These are phyloP conservation scores for Rhingia rostrata DNA, from an alignment of 2,888 invertebrate genomes.

Conservation along the genomic window DNA sequence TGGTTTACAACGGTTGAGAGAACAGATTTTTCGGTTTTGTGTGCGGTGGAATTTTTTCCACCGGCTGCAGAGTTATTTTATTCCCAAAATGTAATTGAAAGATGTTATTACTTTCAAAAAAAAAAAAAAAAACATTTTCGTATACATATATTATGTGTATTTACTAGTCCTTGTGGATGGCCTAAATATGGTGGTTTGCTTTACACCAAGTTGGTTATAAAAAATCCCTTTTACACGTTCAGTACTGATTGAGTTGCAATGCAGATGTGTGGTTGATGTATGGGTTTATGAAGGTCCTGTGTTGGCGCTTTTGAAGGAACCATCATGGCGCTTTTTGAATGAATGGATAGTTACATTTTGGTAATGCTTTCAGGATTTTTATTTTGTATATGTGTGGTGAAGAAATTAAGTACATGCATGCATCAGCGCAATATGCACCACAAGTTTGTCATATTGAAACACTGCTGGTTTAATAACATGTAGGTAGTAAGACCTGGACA, in stretches of 20 bases:
- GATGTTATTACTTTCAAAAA: not conserved
- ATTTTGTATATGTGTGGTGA: no score
- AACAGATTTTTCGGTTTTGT: constrained; percentile 10
- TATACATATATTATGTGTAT: not conserved
- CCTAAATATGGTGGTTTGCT: constrained; percentile 1
- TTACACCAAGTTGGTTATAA: not conserved
- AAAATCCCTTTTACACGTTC: not conserved
- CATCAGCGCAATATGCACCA: no score
- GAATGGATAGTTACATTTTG: no score
- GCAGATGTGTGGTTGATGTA: not conserved
- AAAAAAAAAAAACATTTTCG: no score
- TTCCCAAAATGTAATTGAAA: constrained; percentile 11
- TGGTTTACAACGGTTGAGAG: not conserved
- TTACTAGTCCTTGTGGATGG: constrained; percentile 15
- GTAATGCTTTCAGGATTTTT: no score
- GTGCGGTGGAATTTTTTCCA: constrained; percentile 7
- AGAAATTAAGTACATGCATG: no score
- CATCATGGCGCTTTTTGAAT: no score
- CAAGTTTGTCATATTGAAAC: no score
- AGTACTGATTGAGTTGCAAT: not conserved
- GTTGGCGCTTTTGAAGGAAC: no score
- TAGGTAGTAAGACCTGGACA: no score
- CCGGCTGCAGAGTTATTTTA: not conserved
- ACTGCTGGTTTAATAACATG: no score
- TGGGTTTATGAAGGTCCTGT: not conserved